phyloP scores from a whole-genome alignment of 2,888 invertebrate genomes.

The Phymatocera aterrima region DNA sequence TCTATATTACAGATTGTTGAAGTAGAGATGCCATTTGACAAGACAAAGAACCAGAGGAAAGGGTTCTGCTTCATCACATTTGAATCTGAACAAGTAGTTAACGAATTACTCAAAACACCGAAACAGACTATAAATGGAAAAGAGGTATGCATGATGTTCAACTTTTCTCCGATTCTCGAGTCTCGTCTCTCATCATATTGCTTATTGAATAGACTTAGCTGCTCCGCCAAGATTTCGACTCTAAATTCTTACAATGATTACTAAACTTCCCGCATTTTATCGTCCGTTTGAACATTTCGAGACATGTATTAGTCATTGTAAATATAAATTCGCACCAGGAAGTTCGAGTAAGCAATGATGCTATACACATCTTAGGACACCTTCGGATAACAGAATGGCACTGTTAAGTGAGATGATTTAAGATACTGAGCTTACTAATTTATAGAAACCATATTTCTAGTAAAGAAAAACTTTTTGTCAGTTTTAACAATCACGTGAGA shows the following conservation, averaged over 20 bases:
- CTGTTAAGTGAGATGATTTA: conserved; percentile 68
- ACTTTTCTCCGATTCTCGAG: not conserved
- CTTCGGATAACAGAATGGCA: conserved; percentile 70
- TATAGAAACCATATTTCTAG: not conserved
- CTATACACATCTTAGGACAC: conserved; percentile 71
- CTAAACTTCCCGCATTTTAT: not conserved
- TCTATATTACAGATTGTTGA: conserved; percentile 87
- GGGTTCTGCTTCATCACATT: conserved; percentile 99
- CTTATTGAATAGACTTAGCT: too few relatives aligned
- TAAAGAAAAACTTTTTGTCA: too few relatives aligned
- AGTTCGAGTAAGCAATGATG: conserved; percentile 59
- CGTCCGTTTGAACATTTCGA: not conserved
- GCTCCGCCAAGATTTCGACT: too few relatives aligned
- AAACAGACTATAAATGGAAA: conserved; percentile 96
- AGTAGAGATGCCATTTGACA: conserved; percentile 98
- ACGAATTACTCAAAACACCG: conserved; percentile 92
- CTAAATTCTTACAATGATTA: too few relatives aligned
- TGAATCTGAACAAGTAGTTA: conserved; percentile 95
- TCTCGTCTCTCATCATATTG: too few relatives aligned
- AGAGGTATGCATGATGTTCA: conserved; percentile 80
- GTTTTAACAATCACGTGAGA: too few relatives aligned
- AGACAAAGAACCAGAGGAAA: conserved; percentile 96
- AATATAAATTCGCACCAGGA: not conserved
- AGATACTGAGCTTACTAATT: conserved; percentile 57
- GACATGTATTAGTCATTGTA: not conserved